Evolutionary conservation across 2,797 vertebrate species (phyloP), one percentile per base, ranked within the genome.

Genomic region (Gallirallus australis): DNA sequence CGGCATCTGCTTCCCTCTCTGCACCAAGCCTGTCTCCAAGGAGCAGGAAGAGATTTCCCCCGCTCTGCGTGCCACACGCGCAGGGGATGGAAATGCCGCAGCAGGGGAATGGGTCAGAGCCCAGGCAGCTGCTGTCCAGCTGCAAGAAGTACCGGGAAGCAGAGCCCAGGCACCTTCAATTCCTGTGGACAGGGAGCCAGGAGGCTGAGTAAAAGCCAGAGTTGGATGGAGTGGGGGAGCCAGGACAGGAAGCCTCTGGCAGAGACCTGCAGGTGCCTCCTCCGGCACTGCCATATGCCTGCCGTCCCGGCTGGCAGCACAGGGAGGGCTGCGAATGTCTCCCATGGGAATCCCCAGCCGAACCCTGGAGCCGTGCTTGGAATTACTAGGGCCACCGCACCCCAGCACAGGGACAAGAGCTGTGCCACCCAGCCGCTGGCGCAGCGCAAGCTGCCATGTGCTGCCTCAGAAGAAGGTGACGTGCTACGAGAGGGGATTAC

Each of bases 131-230:
- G 90, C 88, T 11, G 50, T 7, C 93, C 91, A 76, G 93, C 82
- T 85, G 82, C 25, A 19, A 52, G 61, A 31, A 45, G 57, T 2
- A 48, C 14, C 1, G 0, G 8, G 66, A 50, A 1, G 28, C 25
- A 82, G 11, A 68, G 40, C 68, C 56, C 37, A 8, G 79, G 17
- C 3, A 0, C 4, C 0, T 0, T 1, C 24, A 61, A 73, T 61
- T 91, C 72, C 87, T 90, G 82, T 1, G 2, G 82, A 0, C 2
- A 30, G 0, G 0, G 53, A 53, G 91, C 24, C 0, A 0, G 45
- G 64, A 69, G 48, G 60, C 52, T 13, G 63, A 76, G 72, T 42
- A 24, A 72, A 48, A 65, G 21, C 30, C 33, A 16, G 82, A 0
- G 35, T 8, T 8, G 42, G 81, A 31, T 3, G 13, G 21, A 24